Conservation (phyloP, 2,113 vertebrate genomes). For the Trinectes maculatus region DNA sequence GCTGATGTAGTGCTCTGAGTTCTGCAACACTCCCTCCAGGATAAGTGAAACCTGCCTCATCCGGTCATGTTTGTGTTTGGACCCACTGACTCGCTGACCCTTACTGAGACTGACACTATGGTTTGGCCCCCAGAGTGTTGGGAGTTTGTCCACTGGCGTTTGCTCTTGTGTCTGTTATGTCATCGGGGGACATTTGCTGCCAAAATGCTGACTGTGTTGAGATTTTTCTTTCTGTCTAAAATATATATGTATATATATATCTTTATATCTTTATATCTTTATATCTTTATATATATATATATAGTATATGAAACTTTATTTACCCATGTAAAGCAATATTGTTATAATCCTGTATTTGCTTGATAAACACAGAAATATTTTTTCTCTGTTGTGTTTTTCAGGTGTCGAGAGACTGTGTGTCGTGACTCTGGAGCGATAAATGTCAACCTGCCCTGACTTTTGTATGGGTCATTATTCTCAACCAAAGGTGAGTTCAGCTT, state of each 20-base stretch:
- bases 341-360: background rate
- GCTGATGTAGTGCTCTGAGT: too few species aligned
- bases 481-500: constrained; percentile 64
- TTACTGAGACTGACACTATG: background rate
- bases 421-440: constrained; percentile 55
- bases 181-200: background rate
- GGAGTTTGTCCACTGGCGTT: too few species aligned
- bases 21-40: too few species aligned
- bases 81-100: background rate
- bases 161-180: background rate
- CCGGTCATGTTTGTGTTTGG: background rate
- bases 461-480: constrained; percentile 74
- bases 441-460: constrained; percentile 66
- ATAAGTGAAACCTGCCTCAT: background rate
- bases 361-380: background rate
- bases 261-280: too few species aligned
- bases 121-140: background rate
- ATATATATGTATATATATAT: too few species aligned
- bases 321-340: too few species aligned
- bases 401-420: constrained; percentile 45
- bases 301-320: too few species aligned
- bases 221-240: too few species aligned
- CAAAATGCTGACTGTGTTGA: too few species aligned
- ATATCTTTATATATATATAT: too few species aligned
- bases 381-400: constrained; percentile 45